phyloP scores from a whole-genome alignment of 2,888 invertebrate genomes.

The Ochropacha duplaris region DNA sequence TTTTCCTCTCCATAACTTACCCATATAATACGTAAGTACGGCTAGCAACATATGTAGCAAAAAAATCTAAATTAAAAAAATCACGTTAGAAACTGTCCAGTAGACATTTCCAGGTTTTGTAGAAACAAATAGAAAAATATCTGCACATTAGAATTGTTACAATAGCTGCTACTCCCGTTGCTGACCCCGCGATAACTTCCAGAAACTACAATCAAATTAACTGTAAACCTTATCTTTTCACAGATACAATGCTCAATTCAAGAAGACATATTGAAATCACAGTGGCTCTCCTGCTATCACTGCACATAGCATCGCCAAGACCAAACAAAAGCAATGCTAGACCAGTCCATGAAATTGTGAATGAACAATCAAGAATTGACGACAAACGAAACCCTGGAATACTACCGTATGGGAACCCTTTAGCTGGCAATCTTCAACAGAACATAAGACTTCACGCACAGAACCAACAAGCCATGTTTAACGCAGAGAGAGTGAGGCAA shows the following conservation, averaged over 20 bases:
- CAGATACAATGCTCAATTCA: slow-evolving; percentile 56
- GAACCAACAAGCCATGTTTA: slow-evolving; percentile 78
- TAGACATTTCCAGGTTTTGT: too few species aligned
- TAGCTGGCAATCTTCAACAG: slow-evolving; percentile 68
- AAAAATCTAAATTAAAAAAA: too few species aligned
- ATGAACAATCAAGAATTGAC: slow-evolving; percentile 70
- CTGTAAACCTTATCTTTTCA: slow-evolving; percentile 28
- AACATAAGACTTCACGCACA: slow-evolving; percentile 69
- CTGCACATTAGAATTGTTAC: too few species aligned
- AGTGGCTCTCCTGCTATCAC: slow-evolving; percentile 40
- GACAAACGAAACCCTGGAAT: slow-evolving; percentile 48
- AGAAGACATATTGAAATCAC: slow-evolving; percentile 24
- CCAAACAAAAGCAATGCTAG: slow-evolving; percentile 53
- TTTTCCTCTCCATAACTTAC: too few species aligned
- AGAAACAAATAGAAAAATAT: too few species aligned
- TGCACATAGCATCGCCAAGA: slow-evolving; percentile 44
- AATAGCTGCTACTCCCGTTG: too few species aligned
- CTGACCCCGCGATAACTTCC: too few species aligned
- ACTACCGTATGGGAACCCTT: slow-evolving; percentile 67
- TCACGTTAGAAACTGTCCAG: too few species aligned
- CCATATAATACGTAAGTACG: too few species aligned
- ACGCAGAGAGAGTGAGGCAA: slow-evolving; percentile 70
- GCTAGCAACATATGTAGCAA: too few species aligned
- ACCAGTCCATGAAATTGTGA: slow-evolving; percentile 67
- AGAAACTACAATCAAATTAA: slow-evolving; percentile 5